Evolutionary conservation across 1,140 invertebrate species (phyloP).

Genomic region (Adoxophyes honmai): DNA sequence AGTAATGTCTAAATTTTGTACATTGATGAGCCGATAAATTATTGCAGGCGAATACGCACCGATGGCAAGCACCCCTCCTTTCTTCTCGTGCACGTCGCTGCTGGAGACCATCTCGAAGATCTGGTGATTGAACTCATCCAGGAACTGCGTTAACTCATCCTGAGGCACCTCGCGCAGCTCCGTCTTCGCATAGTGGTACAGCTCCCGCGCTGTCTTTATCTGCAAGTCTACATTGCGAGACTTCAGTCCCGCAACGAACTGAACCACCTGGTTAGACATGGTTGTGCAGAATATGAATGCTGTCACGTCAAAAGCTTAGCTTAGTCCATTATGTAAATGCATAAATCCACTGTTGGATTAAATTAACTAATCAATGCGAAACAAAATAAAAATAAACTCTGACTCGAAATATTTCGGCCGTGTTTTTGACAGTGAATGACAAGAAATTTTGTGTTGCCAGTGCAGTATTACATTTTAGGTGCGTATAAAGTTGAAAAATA

Average conservation of each 20-base stretch:
- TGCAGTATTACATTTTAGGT: too few species aligned
- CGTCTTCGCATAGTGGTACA: conserved; percentile 94
- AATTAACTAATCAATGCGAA: neutral
- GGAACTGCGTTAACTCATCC: conserved; percentile 92
- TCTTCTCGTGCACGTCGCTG: conserved; percentile 95
- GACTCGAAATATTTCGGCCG: neutral
- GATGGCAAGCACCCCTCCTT: conserved; percentile 96
- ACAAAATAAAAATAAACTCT: conserved; percentile 7
- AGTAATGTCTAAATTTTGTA: neutral
- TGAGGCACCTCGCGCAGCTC: conserved; percentile 94
- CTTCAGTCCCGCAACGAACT: conserved; percentile 92
- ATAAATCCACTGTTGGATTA: neutral
- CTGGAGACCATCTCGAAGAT: conserved; percentile 98
- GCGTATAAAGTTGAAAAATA: too few species aligned
- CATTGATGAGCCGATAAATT: too few species aligned
- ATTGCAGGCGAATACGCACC: conserved; percentile 77
- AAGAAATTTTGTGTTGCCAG: too few species aligned
- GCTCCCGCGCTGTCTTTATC: conserved; percentile 89
- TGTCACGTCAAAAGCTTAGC: neutral
- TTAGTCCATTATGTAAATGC: conserved; percentile 1
- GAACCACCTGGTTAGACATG: conserved; percentile 79
- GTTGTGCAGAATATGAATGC: conserved; percentile 7
- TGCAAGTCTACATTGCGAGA: conserved; percentile 91
- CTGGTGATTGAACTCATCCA: conserved; percentile 97
- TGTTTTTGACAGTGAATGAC: neutral